A percentile compares a stretch with the other conserved stretches of the same genome.
Evolutionary conservation across 2,113 vertebrate genomes (phyloP).

Genomic region (Sialia sialis): DNA sequence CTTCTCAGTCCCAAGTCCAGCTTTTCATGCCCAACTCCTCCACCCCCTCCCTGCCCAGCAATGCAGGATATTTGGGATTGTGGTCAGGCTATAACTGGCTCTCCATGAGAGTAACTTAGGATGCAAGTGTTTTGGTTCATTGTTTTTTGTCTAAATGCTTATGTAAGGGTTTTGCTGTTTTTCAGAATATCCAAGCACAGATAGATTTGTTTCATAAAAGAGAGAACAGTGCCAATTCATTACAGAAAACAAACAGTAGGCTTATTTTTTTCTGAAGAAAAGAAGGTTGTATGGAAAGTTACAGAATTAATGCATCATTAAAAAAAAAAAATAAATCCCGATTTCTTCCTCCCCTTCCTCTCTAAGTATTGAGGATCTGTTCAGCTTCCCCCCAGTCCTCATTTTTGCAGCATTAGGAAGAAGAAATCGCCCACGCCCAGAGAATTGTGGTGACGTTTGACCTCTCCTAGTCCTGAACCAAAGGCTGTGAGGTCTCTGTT

Average conservation of each 20-base stretch:
- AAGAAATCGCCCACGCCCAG: too few relatives aligned
- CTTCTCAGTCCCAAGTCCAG: not conserved
- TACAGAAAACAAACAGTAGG: not conserved
- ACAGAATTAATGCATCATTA: not conserved
- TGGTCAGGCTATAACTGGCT: not conserved
- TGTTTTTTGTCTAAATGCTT: not conserved
- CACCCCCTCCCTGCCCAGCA: not conserved
- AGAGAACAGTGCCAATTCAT: not conserved
- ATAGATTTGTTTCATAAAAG: not conserved
- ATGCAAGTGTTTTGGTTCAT: not conserved
- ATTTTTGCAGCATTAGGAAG: not conserved
- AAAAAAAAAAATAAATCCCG: not conserved
- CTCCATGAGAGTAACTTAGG: accelerated
- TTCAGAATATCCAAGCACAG: not conserved
- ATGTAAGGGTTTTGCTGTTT: not conserved
- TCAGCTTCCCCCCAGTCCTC: not conserved
- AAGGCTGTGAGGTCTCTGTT: not conserved
- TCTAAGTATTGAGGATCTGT: not conserved
- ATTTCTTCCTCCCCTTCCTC: not conserved
- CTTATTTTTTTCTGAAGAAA: not conserved
- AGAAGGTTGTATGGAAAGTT: not conserved
- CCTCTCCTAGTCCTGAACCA: not conserved
- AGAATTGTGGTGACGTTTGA: accelerated
- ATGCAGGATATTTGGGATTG: not conserved
- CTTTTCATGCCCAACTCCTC: not conserved